Base-by-base conservation (phyloP, 2,888 invertebrate species). In the Corbicula japonica region DNA sequence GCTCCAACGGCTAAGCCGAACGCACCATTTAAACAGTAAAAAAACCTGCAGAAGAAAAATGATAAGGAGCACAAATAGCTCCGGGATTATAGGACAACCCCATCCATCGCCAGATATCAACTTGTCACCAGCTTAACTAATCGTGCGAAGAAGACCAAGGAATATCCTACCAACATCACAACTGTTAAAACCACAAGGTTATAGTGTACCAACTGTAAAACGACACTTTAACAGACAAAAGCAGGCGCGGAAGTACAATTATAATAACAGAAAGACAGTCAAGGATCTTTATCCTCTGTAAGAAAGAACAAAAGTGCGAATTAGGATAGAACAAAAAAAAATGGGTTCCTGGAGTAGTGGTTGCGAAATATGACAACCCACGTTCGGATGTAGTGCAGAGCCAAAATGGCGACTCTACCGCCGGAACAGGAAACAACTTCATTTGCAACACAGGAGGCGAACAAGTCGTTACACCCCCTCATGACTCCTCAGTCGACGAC, bases 1-100 rank as follows among this genome's bases (percentile, higher is more conserved):
- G 74, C n/a, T 23, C 61, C 2, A 79, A 62, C 38, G 74, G 79
- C 34, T 56, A 70, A 18, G 61, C 75, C 28, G 80, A 80, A 72
- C 23, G 71, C 23, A 35, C 15, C 21, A 77, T 84, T 15, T 74
- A 82, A 62, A 82, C 71, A 1, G 62, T 80, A 12, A 70, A 74
- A 60, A n/a, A 60, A 70, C 23, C 12, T 84, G 10, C 68, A 72
- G 66, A 69, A 56, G 32, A 85, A 78, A 44, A 63, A 61, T 2
- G 73, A 77, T 69, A 58, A 68, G n/a, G 34, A 44, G 18, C 41
- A 76, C 23, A 46, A 54, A 15, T 77, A 83, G 1, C 12, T 79
- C 4, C 26, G 79, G 8, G 58, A 80, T 34, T 74, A 41, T 15
- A 65, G 73, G 50, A 76, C 76, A 35, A 78, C 79, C 10, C 74